phyloP scores from a whole-genome alignment of 2,113 vertebrate genomes.

The Pristiophorus japonicus region DNA sequence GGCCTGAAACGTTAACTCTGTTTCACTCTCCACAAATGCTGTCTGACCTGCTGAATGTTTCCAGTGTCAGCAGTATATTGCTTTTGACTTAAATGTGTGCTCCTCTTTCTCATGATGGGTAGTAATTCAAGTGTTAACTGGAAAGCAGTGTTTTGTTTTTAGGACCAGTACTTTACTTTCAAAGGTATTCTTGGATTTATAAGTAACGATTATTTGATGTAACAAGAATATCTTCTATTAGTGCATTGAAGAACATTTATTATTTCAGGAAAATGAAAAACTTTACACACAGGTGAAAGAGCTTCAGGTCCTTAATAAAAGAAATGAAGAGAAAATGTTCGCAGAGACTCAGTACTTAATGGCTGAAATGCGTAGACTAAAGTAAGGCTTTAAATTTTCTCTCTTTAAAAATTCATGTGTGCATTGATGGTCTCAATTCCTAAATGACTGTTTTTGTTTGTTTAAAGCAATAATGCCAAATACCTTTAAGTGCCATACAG shows the following conservation, averaged over 20 bases:
- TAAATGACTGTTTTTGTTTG: neutral
- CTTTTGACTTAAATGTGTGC: neutral
- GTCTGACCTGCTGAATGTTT: too few relatives aligned
- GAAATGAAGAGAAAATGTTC: conserved; percentile 80
- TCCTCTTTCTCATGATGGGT: neutral
- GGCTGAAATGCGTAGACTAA: conserved; percentile 63
- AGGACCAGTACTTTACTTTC: neutral
- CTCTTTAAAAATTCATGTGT: neutral
- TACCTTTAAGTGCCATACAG: neutral
- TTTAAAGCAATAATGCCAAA: neutral
- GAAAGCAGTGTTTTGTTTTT: neutral
- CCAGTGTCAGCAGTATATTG: neutral
- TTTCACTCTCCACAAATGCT: too few relatives aligned
- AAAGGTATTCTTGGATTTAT: neutral
- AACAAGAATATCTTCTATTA: neutral
- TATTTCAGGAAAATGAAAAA: conserved; percentile 79
- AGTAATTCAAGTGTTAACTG: neutral
- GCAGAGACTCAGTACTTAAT: conserved; percentile 77
- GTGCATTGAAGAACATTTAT: neutral
- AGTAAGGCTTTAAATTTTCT: conserved; percentile 54
- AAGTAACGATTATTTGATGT: neutral
- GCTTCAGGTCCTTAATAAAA: conserved; percentile 71
- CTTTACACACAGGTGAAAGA: conserved; percentile 78
- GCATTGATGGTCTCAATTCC: neutral
- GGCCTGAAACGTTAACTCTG: too few relatives aligned